Conservation (phyloP, 2,888 invertebrate species). For the Patella caerulea region DNA sequence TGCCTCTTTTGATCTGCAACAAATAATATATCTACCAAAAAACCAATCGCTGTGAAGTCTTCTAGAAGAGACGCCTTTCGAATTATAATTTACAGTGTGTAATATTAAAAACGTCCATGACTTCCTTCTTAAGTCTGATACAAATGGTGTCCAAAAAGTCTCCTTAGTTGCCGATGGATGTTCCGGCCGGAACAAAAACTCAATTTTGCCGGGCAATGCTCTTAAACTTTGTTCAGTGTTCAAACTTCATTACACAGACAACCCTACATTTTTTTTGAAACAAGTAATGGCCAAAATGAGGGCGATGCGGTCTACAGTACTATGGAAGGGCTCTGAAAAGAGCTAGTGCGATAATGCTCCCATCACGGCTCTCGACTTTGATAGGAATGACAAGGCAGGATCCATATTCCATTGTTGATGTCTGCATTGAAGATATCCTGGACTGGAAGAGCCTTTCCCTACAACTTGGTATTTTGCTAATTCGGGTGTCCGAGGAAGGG, state of each 20-base stretch:
- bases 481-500: slow-evolving; percentile 12
- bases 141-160: background rate
- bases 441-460: slow-evolving; percentile 11
- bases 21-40: background rate
- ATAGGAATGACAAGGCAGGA: slow-evolving; percentile 8
- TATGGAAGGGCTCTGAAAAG: slow-evolving; percentile 8
- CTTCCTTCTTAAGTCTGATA: background rate
- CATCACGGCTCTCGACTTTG: slow-evolving; percentile 5
- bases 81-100: background rate
- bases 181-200: slow-evolving; percentile 18
- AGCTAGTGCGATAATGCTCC: background rate
- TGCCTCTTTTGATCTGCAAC: background rate
- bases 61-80: background rate
- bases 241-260: slow-evolving; percentile 10
- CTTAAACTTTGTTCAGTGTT: slow-evolving; percentile 1
- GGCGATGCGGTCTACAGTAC: slow-evolving; percentile 12
- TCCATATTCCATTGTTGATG: slow-evolving; percentile 5
- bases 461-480: slow-evolving; percentile 3
- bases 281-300: slow-evolving; percentile 15
- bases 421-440: slow-evolving; percentile 12
- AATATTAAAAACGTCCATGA: background rate
- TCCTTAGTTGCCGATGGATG: slow-evolving; percentile 19
- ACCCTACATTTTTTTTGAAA: slow-evolving; percentile 16
- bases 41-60: background rate
- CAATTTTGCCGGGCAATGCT: slow-evolving; percentile 18